phyloP scores from a whole-genome alignment of 2,888 invertebrate genomes.

The Amiota communis region DNA sequence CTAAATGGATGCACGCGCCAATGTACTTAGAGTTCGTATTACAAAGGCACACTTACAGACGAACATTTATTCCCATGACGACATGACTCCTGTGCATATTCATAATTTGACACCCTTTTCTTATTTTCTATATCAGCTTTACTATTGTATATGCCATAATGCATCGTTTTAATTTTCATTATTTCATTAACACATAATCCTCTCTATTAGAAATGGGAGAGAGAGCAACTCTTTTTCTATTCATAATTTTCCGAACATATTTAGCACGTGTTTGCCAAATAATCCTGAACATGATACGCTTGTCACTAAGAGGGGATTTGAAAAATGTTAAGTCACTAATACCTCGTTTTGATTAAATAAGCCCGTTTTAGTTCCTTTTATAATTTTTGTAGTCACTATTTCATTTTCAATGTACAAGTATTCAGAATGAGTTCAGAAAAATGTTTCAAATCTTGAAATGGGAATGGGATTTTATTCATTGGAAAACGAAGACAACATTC shows the following conservation, averaged over 20 bases:
- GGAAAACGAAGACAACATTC: no score
- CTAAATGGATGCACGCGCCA: conserved; percentile 33
- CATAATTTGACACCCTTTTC: conserved; percentile 40
- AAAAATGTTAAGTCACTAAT: conserved; percentile 18
- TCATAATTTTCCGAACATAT: conserved; percentile 19
- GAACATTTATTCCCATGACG: conserved; percentile 17
- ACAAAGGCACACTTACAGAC: conserved; percentile 47
- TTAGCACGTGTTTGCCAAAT: conserved; percentile 23
- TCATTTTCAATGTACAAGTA: no score
- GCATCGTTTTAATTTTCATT: conserved; percentile 29
- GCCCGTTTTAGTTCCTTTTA: background rate
- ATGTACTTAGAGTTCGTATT: background rate
- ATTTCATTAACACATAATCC: conserved; percentile 40
- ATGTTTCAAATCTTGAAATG: no score
- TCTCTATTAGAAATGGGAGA: background rate
- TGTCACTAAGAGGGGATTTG: background rate
- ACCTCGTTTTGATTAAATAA: conserved; percentile 8
- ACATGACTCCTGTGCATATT: conserved; percentile 30
- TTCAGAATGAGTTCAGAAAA: no score
- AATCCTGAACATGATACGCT: conserved; percentile 26
- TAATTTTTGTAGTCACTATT: no score
- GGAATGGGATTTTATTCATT: no score
- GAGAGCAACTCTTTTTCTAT: conserved; percentile 23
- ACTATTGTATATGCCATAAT: no score
- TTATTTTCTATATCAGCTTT: background rate